These are phyloP conservation scores for Conomelus anceps DNA, from an alignment of 2,888 invertebrate species.

Conservation along the genomic window DNA sequence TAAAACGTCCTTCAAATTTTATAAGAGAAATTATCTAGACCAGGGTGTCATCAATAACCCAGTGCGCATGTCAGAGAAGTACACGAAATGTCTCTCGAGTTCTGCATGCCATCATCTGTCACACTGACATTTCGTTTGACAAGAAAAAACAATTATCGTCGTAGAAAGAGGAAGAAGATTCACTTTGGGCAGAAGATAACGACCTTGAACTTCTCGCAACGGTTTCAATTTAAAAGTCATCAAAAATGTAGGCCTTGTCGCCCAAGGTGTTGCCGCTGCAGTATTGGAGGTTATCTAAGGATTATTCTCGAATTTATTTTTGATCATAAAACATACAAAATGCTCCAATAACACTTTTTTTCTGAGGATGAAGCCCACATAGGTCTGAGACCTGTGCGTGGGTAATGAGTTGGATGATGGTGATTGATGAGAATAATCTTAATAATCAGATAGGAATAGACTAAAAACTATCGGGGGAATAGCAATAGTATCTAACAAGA, in stretches of 20 bases:
- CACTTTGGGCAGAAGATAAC: background rate
- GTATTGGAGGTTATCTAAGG: too few relatives aligned
- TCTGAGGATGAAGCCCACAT: background rate
- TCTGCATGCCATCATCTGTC: background rate
- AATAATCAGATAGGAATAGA: too few relatives aligned
- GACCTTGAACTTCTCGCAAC: background rate
- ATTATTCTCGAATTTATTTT: too few relatives aligned
- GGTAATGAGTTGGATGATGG: background rate
- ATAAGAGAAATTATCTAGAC: too few relatives aligned
- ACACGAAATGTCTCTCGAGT: too few relatives aligned
- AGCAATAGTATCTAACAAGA: background rate
- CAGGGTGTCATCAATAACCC: too few relatives aligned
- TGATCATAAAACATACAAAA: too few relatives aligned
- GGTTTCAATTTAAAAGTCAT: background rate
- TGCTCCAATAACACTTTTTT: background rate
- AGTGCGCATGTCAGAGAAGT: too few relatives aligned
- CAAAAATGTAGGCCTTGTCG: background rate
- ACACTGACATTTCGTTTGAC: background rate
- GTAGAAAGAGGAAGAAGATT: background rate
- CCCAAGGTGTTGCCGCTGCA: background rate
- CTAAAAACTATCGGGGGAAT: too few relatives aligned
- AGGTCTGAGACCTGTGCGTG: background rate
- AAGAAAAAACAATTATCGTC: background rate
- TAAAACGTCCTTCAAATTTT: too few relatives aligned
- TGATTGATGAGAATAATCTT: background rate